phyloP scores from a whole-genome alignment of 1,140 invertebrate genomes.

The Pemphigus obesinymphae region DNA sequence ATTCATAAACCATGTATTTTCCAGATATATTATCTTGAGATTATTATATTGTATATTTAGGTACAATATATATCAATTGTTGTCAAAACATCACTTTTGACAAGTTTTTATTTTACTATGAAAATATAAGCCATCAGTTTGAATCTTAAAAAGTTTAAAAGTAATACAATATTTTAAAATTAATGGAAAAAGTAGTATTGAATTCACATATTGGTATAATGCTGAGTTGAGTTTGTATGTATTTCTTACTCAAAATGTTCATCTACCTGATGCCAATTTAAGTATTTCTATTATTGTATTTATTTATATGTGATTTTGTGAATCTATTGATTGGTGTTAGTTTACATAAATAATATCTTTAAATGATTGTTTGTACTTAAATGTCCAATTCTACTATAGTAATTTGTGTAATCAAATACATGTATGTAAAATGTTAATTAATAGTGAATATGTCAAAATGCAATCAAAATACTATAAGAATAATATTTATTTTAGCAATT shows the following conservation, averaged over 20 bases:
- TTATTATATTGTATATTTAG: no score
- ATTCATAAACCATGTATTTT: no score
- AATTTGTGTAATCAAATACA: background rate
- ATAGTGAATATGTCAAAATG: background rate
- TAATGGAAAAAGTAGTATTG: background rate
- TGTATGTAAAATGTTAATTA: background rate
- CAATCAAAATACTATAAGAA: background rate
- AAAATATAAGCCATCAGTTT: no score
- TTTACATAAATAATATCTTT: background rate
- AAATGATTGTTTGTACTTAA: background rate
- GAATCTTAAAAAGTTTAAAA: no score
- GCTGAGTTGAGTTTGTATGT: background rate
- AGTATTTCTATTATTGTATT: background rate
- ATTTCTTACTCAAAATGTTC: background rate
- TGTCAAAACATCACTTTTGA: no score
- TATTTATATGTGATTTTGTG: background rate
- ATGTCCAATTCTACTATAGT: no score
- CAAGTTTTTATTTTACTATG: no score
- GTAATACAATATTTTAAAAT: no score
- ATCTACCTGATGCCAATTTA: background rate
- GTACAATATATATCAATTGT: no score
- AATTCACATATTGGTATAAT: conserved; percentile 9
- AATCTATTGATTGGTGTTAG: background rate
- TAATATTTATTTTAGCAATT: background rate
- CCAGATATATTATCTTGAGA: no score